Evolutionary conservation across 1,140 invertebrate species (phyloP).

Genomic region (Lepidurus arcticus): DNA sequence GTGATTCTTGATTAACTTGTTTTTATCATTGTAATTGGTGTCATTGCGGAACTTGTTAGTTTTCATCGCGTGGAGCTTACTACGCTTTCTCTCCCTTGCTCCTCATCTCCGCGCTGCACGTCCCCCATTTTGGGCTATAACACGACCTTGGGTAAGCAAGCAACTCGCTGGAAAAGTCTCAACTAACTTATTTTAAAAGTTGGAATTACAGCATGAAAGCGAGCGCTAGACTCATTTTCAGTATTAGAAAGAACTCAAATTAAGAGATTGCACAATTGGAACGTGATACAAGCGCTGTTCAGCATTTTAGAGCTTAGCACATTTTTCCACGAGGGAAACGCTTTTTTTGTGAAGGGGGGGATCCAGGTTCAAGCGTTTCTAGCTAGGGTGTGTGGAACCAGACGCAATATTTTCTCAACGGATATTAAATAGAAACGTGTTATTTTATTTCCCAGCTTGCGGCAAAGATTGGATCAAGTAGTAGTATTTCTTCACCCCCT

Average conservation of each 20-base stretch:
- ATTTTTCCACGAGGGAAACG: too few species aligned
- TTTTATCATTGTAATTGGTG: conserved; percentile 17
- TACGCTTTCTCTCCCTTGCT: conserved; percentile 14
- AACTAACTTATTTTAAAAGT: not conserved
- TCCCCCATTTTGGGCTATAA: conserved; percentile 21
- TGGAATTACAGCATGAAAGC: too few species aligned
- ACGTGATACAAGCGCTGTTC: too few species aligned
- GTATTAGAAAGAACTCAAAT: too few species aligned
- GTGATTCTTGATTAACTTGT: conserved; percentile 13
- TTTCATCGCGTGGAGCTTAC: conserved; percentile 4
- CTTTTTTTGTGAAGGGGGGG: too few species aligned
- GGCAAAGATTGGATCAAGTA: conserved; percentile 6
- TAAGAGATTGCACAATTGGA: too few species aligned
- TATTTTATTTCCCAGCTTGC: not conserved
- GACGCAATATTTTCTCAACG: too few species aligned
- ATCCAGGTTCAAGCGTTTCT: too few species aligned
- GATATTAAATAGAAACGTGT: too few species aligned
- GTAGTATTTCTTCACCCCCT: conserved; percentile 3
- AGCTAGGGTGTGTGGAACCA: too few species aligned
- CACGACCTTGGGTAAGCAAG: conserved; percentile 20
- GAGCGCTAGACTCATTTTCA: too few species aligned
- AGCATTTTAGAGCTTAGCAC: too few species aligned
- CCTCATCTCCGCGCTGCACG: conserved; percentile 20
- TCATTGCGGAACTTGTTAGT: conserved; percentile 11
- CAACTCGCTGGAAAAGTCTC: conserved; percentile 1